These are phyloP conservation scores for Lineus longissimus DNA, from an alignment of 1,140 invertebrate species.

Conservation along the genomic window DNA sequence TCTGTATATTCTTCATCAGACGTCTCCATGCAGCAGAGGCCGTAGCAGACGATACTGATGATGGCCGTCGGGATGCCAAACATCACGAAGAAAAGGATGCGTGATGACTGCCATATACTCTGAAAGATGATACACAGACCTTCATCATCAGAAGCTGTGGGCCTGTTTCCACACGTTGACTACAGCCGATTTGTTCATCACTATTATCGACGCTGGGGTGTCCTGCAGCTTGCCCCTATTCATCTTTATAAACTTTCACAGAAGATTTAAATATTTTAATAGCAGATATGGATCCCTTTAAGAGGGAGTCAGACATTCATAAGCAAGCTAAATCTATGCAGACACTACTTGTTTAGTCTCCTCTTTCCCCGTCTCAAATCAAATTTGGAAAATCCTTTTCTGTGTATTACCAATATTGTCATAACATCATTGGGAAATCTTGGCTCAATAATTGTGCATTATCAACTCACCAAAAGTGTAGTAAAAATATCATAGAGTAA, in stretches of 20 bases:
- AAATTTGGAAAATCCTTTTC: too few species aligned
- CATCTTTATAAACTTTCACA: background rate
- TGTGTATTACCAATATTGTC: too few species aligned
- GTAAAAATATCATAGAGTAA: slow-evolving; percentile 42
- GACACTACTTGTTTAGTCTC: too few species aligned
- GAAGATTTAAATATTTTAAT: too few species aligned
- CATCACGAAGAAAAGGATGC: slow-evolving; percentile 49
- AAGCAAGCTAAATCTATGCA: too few species aligned
- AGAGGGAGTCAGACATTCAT: too few species aligned
- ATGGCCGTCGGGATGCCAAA: slow-evolving; percentile 49
- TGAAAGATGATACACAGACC: slow-evolving; percentile 18
- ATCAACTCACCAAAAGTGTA: slow-evolving; percentile 43
- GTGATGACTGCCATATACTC: slow-evolving; percentile 47
- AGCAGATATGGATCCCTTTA: too few species aligned
- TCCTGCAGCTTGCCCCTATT: background rate
- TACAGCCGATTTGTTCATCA: background rate
- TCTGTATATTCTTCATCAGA: slow-evolving; percentile 27
- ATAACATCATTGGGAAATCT: too few species aligned
- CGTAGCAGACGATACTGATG: slow-evolving; percentile 49
- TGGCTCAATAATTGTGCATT: too few species aligned
- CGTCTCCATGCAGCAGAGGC: slow-evolving; percentile 49
- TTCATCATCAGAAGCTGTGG: background rate
- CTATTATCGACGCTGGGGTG: background rate
- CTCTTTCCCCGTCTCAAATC: too few species aligned
- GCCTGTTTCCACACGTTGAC: background rate